These are phyloP conservation scores for Anguilla obscura DNA, from an alignment of 2,797 vertebrate species.

Conservation along the genomic window DNA sequence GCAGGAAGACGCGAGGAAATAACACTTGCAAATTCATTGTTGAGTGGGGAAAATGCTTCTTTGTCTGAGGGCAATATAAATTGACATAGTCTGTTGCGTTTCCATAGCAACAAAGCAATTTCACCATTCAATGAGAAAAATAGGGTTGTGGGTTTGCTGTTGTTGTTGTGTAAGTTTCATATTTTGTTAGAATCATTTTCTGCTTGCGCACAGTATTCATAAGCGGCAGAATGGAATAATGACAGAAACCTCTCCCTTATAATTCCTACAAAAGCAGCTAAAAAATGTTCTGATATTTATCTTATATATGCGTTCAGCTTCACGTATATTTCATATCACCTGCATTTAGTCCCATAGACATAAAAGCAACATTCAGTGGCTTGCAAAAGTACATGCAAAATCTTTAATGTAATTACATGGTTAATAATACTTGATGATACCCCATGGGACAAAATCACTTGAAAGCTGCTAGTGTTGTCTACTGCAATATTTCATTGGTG, in stretches of 20 bases:
- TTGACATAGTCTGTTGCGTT: constrained; percentile 49
- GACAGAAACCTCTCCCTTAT: background rate
- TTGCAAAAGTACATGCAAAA: background rate
- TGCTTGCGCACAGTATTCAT: constrained; percentile 54
- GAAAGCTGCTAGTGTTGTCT: background rate
- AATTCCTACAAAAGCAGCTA: background rate
- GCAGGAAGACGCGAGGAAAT: constrained; percentile 33
- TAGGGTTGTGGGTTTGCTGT: constrained; percentile 40
- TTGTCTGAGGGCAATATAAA: constrained; percentile 47
- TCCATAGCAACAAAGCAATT: constrained; percentile 64
- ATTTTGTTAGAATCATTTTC: constrained; percentile 50
- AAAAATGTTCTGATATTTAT: background rate
- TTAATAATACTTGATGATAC: background rate
- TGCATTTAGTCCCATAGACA: background rate
- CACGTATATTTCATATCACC: background rate
- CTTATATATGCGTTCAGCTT: background rate
- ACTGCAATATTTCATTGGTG: background rate
- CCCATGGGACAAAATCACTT: background rate
- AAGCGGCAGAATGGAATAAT: constrained; percentile 25
- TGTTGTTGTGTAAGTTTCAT: constrained; percentile 45
- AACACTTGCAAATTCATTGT: constrained; percentile 54
- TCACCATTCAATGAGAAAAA: constrained; percentile 43
- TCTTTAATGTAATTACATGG: background rate
- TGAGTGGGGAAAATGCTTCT: constrained; percentile 36
- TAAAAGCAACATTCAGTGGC: background rate